Base-by-base conservation (phyloP, 37 sponge, comb jelly and placozoan species). In the Petrosia ficiformis region DNA sequence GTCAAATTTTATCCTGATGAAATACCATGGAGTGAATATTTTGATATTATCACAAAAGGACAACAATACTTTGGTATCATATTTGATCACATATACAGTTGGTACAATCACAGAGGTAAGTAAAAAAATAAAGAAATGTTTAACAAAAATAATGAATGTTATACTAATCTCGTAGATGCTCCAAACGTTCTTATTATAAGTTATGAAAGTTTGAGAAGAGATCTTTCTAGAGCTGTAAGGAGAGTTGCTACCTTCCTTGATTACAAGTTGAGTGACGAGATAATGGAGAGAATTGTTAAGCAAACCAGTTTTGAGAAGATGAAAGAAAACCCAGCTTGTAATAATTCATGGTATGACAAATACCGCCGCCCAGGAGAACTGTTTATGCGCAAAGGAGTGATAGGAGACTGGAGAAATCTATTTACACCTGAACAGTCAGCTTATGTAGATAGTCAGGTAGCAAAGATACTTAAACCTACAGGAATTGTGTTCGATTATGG, bases 251-350 rank as follows among this genome's bases (percentile, higher is more conserved):
- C 11, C 5, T 61, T 61, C 28, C 63, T 80, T 43, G 81, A 77
- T 26, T 67, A 67, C 31, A 0, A 36, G 48, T 25, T 86, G 39
- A n/a, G 35, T 21, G 41, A 41, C 29, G 80, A 80, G 2, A 35
- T 76, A 19, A 32, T 86, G 28, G 77, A 58, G 1, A 37, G 59
- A 10, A 54, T 86, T 3, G 70, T 26, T 25, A 28, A 75, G 39
- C 57, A 33, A 60, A 60, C 81, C 19, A 28, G 70, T 21, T 80
- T 86, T 68, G 76, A 75, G 25, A 60, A 26, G 40, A 86, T 86
- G 87, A 80, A 80, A 73, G 34, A 37, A 11, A 72, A 80, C 59
- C 26, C 42, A 1, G 24, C 61, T 22, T 59, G 71, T 29, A 86
- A 86, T 31, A 40, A 60, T 24, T 43, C 54, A 0, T 79, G 82